Evolutionary conservation across 2,888 invertebrate species (phyloP), one percentile per base, ranked within the genome.

Genomic region (Baccha elongata): DNA sequence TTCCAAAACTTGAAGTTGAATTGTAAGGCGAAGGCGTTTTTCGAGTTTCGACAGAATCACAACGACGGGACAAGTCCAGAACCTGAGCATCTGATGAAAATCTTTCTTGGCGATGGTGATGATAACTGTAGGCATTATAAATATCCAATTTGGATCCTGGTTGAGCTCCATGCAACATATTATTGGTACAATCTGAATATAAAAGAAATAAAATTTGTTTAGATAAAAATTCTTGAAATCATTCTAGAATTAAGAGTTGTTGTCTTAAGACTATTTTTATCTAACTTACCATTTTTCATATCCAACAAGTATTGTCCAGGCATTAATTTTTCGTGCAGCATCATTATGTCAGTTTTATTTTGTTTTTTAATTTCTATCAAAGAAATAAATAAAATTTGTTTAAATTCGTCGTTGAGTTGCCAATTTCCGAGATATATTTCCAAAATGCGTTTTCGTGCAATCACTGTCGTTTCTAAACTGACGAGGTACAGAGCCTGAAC

Each of bases 1-100:
- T 87, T 60, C 87, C 87, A 35, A 87, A 87, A 73, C 90, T 90
- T 4, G 88, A 89, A 60, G 84, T 87, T n/a, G 88, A 88, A 67
- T 88, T 88, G 68, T 88, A 89, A 0, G 90, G 91, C 0, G 91
- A 90, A 0, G 90, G 89, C 0, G 91, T 90, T 85, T 89, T 90
- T 17, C 88, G 85, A 1, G 87, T 87, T 75, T 90, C 90, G 2
- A 88, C 87, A 15, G 89, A 89, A 85, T 89, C 89, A 60, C 89
- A 89, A 53, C 89, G 89, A 1, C 89, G 86, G 1, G 91, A 91
- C n/a, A 91, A 86, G 85, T 91, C 91, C 50, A 91, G 85, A 8
- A 89, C 91, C 84, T 89, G 88, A 5, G 86, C 84, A 10, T 87
- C 84, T 17, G 64, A 64, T 19, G 52, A 6, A 32, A 29, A 60